phyloP scores from a whole-genome alignment of 2,888 invertebrate species.

The Lordiphosa andalusiaca region DNA sequence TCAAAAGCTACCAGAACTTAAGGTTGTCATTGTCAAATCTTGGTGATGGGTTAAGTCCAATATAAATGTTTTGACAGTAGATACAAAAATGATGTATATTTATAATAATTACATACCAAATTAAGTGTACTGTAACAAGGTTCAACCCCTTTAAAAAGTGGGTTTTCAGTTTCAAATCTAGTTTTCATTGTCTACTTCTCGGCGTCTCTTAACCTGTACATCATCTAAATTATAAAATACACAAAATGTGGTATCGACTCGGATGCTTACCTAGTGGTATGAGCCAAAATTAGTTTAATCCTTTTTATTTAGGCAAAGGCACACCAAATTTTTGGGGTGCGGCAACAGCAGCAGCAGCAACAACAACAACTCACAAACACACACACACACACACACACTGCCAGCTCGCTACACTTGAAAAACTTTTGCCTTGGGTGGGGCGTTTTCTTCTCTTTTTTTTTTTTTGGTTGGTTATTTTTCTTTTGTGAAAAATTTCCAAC shows the following conservation, averaged over 20 bases:
- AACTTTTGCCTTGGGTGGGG: conserved; percentile 65
- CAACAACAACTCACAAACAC: conserved; percentile 24
- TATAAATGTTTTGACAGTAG: too few relatives aligned
- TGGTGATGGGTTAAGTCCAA: too few relatives aligned
- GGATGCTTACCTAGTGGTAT: conserved; percentile 44
- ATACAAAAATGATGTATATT: too few relatives aligned
- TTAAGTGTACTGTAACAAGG: too few relatives aligned
- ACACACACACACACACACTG: conserved; percentile 23
- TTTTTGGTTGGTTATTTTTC: conserved; percentile 26
- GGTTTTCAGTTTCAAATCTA: too few relatives aligned
- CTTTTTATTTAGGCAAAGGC: conserved; percentile 51
- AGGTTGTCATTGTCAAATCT: too few relatives aligned
- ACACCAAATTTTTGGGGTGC: conserved; percentile 51
- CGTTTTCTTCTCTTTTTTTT: conserved; percentile 36
- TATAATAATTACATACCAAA: too few relatives aligned
- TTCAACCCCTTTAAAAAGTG: too few relatives aligned
- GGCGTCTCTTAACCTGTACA: too few relatives aligned
- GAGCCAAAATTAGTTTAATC: conserved; percentile 46
- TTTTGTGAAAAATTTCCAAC: conserved; percentile 35
- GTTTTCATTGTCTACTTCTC: too few relatives aligned
- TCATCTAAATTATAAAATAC: not conserved
- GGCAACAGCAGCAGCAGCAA: conserved; percentile 40
- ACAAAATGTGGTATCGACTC: conserved; percentile 1
- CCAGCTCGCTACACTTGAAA: conserved; percentile 56
- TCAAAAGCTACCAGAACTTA: too few relatives aligned